Base-by-base conservation (phyloP, 2,113 vertebrate species). In the Sander lucioperca region DNA sequence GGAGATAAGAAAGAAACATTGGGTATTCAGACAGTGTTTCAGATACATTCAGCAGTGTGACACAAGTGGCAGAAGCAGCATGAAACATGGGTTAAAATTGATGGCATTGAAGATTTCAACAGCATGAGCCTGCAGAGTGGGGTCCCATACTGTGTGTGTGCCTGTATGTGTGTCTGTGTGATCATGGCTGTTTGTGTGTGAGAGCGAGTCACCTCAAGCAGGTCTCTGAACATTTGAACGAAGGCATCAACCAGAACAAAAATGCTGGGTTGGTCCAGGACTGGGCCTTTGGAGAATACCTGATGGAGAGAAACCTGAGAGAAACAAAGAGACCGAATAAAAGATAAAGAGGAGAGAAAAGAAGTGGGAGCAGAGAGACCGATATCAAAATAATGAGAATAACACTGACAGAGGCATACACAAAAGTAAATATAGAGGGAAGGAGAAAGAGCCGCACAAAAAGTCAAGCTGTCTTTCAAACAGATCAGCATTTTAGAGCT, bases 181-280 rank as follows among this genome's bases (percentile, higher is more conserved):
- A 33, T 12, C 23, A 15, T 66, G 69, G 48, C 4, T 64, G 63
- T 72, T 68, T 78, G 70, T 83, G 74, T 63, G 59, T 30, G 36
- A 14, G 53, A 23, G 47, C 57, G 51, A 54, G 89, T 59, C 91
- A 96, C 95, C 93, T 95, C 95, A 58, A 95, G 93, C 16, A 96
- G 93, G 74, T 95, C 95, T 77, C 93, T 95, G 90, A 96, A 96
- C 71, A 96, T 94, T 67, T 95, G 95, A 74, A 96, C 81, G 14
- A 96, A 96, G 11, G 94, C 95, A 74, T 96, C 95, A 48, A 95
- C 93, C 79, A 94, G 92, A 78, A 95, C 94, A 74, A 96, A 97
- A 88, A 96, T 92, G 39, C 91, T 92, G 57, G 92, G 94, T 90
- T 95, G 94, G 86, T 96, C 92, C 12, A 95, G 89, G 56, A 94